A percentile compares a stretch with the other conserved stretches of the same genome.
phyloP scores from a whole-genome alignment of 2,797 vertebrate species.

The Rallus crepitans region DNA sequence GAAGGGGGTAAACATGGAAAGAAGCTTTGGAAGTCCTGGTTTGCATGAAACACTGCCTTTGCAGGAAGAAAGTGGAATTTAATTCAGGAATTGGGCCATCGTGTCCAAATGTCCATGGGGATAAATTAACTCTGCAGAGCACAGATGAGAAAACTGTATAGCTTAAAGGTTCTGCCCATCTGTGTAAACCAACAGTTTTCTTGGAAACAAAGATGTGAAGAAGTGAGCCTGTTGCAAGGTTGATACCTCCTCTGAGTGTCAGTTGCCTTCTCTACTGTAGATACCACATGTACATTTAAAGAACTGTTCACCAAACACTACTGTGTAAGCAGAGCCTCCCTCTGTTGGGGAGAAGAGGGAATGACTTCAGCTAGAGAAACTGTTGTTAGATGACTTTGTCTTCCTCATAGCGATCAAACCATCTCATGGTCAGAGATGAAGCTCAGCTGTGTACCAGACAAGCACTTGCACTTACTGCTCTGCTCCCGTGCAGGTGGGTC shows the following conservation, averaged over 20 bases:
- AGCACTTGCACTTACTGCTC: neutral
- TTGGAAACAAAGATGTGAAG: neutral
- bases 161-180: neutral
- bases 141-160: neutral
- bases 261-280: neutral
- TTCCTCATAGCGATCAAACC: neutral
- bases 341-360: neutral
- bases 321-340: neutral
- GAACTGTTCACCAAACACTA: neutral
- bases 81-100: neutral
- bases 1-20: neutral
- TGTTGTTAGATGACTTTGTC: neutral
- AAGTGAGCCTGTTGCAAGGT: neutral
- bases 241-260: neutral
- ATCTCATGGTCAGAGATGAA: neutral
- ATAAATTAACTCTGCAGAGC: neutral
- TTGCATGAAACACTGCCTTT: neutral
- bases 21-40: neutral
- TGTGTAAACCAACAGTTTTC: neutral
- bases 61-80: neutral
- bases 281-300: neutral
- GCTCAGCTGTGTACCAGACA: neutral
- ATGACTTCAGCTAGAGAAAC: neutral
- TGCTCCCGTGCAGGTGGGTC: constrained; percentile 83
- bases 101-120: neutral